Percentiles rank a stretch among this genome's conserved stretches.
Conservation (phyloP, 2,113 vertebrate species). For the Mormoops blainvillei region DNA sequence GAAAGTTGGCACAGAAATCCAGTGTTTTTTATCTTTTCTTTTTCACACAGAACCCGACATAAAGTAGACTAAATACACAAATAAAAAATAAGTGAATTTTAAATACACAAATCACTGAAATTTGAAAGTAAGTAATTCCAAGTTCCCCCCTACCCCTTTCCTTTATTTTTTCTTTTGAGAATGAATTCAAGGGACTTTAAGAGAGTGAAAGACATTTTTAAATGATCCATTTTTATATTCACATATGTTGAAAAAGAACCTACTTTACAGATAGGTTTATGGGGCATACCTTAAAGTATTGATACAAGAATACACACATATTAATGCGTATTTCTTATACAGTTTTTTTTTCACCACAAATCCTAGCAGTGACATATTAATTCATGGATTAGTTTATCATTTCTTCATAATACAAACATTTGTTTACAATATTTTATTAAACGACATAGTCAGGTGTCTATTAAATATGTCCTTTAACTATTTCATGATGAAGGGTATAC, state of each 20-base stretch:
- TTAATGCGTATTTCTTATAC: neutral
- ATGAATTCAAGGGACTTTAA: neutral
- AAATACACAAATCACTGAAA: neutral
- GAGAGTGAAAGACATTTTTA: neutral
- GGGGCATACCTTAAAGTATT: neutral
- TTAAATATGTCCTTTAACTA: conserved; percentile 16
- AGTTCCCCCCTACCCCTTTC: neutral
- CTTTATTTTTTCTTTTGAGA: neutral
- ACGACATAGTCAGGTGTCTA: neutral
- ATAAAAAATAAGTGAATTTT: conserved; percentile 14
- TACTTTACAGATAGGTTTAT: neutral
- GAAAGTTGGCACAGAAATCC: neutral
- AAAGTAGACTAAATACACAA: neutral
- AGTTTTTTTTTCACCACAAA: neutral
- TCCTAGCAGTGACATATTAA: neutral
- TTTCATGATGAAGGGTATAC: conserved; percentile 47
- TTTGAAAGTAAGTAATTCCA: conserved; percentile 18
- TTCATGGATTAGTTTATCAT: neutral
- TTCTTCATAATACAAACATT: neutral
- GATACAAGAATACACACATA: neutral
- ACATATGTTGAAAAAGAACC: neutral
- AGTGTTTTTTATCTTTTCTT: neutral
- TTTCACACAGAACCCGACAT: neutral
- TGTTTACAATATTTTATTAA: conserved; percentile 20
- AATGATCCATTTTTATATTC: neutral